These are phyloP conservation scores for Hippocampus barbouri DNA, from an alignment of 2,113 vertebrate species.

Conservation along the genomic window DNA sequence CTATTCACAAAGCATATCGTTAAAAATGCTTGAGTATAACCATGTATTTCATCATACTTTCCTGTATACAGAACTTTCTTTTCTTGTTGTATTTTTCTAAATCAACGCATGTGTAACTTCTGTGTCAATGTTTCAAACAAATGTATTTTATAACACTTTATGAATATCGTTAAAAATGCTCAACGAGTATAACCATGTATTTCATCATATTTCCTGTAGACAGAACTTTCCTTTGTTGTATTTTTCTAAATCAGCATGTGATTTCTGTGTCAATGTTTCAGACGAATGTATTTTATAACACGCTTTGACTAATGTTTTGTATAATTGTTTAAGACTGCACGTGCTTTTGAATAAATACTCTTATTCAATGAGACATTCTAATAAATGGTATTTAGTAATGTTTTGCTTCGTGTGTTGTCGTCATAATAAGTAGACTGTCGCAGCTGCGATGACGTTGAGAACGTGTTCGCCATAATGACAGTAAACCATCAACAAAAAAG, in stretches of 20 bases:
- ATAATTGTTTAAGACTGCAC: neutral
- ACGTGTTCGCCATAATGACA: conserved; percentile 75
- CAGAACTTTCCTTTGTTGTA: neutral
- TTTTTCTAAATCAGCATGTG: neutral
- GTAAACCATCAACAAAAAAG: conserved; percentile 63
- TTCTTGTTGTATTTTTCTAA: neutral
- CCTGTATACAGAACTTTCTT: neutral
- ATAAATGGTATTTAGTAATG: conserved; percentile 27
- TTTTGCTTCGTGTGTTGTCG: conserved; percentile 41
- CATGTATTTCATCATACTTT: neutral
- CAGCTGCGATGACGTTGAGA: conserved; percentile 51
- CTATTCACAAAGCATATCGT: neutral
- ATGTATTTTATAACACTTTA: neutral
- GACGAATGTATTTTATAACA: neutral
- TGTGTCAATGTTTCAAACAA: neutral
- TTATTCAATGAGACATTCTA: neutral
- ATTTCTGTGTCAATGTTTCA: neutral
- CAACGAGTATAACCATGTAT: neutral
- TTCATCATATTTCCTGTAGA: neutral
- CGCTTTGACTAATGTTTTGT: neutral
- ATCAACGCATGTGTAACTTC: neutral
- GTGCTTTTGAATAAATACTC: neutral
- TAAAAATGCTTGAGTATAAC: neutral
- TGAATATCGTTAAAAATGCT: neutral
- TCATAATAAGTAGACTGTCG: conserved; percentile 64